Evolutionary conservation across 1,140 invertebrate genomes (phyloP), one percentile per base, ranked within the genome.

Genomic region (Drosophila athabasca): DNA sequence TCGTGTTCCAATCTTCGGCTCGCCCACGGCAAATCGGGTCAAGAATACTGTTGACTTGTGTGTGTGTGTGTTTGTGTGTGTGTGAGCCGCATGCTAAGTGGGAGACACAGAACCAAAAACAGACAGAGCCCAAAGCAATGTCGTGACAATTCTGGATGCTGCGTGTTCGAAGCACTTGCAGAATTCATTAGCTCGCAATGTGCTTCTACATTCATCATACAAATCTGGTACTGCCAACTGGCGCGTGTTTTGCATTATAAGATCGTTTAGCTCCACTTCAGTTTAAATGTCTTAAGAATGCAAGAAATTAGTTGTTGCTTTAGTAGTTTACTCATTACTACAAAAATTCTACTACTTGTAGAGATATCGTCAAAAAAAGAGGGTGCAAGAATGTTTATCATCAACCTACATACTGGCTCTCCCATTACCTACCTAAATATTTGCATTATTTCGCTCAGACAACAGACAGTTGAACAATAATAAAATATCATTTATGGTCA

Each of bases 101-200:
- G 52, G 31, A 35, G 31, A 9, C 31, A 5, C 31, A 35, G 31
- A 35, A 4, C 45, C 62, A 41, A 39, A 49, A 45, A 35, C 49
- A 22, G 48, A 61, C 54, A 17, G n/a, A 19, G 65, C 54, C 57
- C 46, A 48, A 8, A 35, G 66, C 66, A 45, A 58, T 69, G 45
- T 69, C 66, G 66, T 69, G 66, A 76, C 74, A 62, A 53, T 49
- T 76, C 67, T 82, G 79, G 74, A 83, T 78, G 79, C 79, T 81
- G 48, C 46, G 48, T 71, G 79, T 58, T 76, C 62, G 41, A 22
- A n/a, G 39, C 67, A 67, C 49, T 77, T 53, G 55, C 73, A 46
- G 55, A 59, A 66, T 73, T 82, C 74, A 78, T 83, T 83, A 82
- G 79, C 68, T 69, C 39, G 45, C 17, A 39, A 83, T 78, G 54